Percentiles rank a stretch among this genome's conserved stretches.
phyloP scores from a whole-genome alignment of 2,797 vertebrate genomes.

The Anniella stebbinsi region DNA sequence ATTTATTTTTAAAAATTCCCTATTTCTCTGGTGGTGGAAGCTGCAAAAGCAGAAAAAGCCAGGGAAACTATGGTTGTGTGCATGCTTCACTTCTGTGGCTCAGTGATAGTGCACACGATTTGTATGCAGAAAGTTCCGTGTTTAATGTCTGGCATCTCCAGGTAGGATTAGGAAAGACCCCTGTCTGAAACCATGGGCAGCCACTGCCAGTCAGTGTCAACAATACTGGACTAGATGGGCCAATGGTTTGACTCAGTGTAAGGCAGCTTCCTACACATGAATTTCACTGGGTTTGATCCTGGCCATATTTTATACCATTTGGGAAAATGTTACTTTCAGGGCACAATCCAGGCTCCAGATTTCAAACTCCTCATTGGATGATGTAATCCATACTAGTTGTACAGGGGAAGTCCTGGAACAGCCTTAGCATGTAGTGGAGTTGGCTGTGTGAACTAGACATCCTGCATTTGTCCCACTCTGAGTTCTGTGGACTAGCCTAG shows the following conservation, averaged over 20 bases:
- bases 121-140: no score
- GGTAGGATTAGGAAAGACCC: no score
- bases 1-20: not conserved
- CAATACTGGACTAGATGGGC: no score
- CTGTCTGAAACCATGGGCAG: no score
- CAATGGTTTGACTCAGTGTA: no score
- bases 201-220: no score
- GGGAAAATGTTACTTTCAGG: not conserved
- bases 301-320: not conserved
- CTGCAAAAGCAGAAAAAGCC: not conserved
- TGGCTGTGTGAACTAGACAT: not conserved
- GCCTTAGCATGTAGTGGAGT: not conserved
- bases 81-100: not conserved
- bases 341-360: not conserved
- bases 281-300: not conserved
- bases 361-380: not conserved
- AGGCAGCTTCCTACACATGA: no score
- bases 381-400: not conserved
- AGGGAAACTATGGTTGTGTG: not conserved
- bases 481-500: not conserved
- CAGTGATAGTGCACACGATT: no score
- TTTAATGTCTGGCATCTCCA: no score
- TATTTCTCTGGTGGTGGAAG: not conserved
- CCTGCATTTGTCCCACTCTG: not conserved
- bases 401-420: not conserved